A percentile compares a stretch with the other conserved stretches of the same genome.
phyloP scores from a whole-genome alignment of 1,140 invertebrate species.

The Trichonephila clavipes region DNA sequence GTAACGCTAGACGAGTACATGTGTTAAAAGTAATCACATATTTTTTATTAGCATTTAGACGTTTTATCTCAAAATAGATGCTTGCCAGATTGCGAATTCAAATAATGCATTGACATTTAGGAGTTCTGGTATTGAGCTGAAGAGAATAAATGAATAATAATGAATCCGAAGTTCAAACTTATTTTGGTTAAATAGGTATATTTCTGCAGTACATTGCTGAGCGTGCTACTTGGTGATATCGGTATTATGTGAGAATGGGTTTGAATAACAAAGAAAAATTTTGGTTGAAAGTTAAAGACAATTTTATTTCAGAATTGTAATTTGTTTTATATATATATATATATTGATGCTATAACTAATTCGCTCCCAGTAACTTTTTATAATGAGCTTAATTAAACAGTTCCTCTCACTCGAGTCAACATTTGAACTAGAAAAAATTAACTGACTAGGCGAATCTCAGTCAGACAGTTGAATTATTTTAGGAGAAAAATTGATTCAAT shows the following conservation, averaged over 20 bases:
- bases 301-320: background rate
- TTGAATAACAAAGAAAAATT: background rate
- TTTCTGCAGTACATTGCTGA: conserved; percentile 31
- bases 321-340: background rate
- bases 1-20: background rate
- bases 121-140: background rate
- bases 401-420: background rate
- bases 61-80: background rate
- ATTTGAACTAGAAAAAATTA: background rate
- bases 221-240: conserved; percentile 21
- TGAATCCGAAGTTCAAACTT: background rate
- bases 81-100: background rate
- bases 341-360: background rate
- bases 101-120: background rate
- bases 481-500: no score
- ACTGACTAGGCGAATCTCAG: background rate
- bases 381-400: background rate
- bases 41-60: background rate
- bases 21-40: no score
- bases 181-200: background rate
- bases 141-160: background rate
- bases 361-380: background rate
- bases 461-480: no score
- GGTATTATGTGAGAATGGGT: conserved; percentile 18
- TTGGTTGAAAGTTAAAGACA: background rate